Percentiles rank a stretch among this genome's conserved stretches.
phyloP scores from a whole-genome alignment of 2,113 vertebrate genomes.

The Xiphophorus hellerii region DNA sequence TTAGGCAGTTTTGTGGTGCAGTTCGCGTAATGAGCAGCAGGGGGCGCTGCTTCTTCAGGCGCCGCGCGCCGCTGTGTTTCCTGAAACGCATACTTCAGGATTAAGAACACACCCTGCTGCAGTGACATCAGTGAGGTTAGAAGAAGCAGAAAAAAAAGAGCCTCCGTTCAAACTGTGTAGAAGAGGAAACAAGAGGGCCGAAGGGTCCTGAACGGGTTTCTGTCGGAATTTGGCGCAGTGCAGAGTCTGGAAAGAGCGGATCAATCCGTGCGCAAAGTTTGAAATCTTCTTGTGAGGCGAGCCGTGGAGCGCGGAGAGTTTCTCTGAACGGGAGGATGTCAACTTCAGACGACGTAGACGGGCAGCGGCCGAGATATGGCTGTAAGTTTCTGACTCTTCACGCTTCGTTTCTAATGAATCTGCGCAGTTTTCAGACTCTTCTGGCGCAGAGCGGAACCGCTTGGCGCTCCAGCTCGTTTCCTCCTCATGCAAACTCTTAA shows the following conservation, averaged over 20 bases:
- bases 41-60: slow-evolving; percentile 52
- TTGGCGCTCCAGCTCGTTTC: neutral
- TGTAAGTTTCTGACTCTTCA: slow-evolving; percentile 70
- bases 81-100: slow-evolving; percentile 76
- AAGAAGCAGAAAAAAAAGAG: slow-evolving; percentile 62
- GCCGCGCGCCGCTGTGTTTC: slow-evolving; percentile 59
- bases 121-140: slow-evolving; percentile 79
- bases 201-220: slow-evolving; percentile 52
- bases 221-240: neutral
- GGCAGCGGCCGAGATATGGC: slow-evolving; percentile 80
- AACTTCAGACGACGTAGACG: slow-evolving; percentile 82
- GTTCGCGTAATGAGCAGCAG: slow-evolving; percentile 40
- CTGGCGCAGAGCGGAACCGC: neutral
- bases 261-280: slow-evolving; percentile 10
- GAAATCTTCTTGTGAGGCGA: neutral
- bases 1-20: neutral
- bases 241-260: slow-evolving; percentile 4
- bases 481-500: neutral
- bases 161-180: slow-evolving; percentile 47
- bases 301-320: slow-evolving; percentile 41
- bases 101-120: slow-evolving; percentile 78
- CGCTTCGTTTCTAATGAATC: neutral
- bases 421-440: neutral
- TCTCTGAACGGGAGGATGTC: slow-evolving; percentile 74
- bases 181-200: slow-evolving; percentile 63